Conservation (phyloP, 1,140 invertebrate genomes). For the Atopsyche davidsoni region DNA sequence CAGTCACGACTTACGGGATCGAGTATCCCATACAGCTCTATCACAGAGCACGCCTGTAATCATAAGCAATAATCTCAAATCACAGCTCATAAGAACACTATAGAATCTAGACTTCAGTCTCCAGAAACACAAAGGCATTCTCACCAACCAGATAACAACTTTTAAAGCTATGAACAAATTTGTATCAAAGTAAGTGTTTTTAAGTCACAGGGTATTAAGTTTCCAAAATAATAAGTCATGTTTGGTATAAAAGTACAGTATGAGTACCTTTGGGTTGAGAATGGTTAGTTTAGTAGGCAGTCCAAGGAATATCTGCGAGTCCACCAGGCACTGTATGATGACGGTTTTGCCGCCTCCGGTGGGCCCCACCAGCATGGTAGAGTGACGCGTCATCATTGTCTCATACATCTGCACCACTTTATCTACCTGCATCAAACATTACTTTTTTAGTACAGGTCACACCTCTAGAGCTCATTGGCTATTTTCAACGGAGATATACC, state of each 20-base stretch:
- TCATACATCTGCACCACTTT: conserved; percentile 88
- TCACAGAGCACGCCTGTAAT: conserved; percentile 71
- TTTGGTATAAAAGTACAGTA: no score
- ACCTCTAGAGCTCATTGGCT: neutral
- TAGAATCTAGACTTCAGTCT: no score
- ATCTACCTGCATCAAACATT: conserved; percentile 55
- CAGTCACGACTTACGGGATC: conserved; percentile 82
- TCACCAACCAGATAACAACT: no score
- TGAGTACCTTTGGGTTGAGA: conserved; percentile 81
- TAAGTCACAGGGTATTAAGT: no score
- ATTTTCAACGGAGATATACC: conserved; percentile 16
- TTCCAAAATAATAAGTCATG: no score
- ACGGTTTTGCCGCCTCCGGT: conserved; percentile 88
- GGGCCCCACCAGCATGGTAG: conserved; percentile 85
- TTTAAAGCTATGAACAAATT: neutral
- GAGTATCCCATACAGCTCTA: conserved; percentile 84
- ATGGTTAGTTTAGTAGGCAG: conserved; percentile 69
- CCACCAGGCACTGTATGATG: conserved; percentile 72
- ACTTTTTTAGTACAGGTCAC: neutral
- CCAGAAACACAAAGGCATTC: no score
- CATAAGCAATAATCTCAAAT: conserved; percentile 7
- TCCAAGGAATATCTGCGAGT: conserved; percentile 70
- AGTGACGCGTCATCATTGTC: conserved; percentile 89
- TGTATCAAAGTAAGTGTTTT: no score
- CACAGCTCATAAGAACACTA: no score